Percentiles rank a stretch among this genome's conserved stretches.
These are phyloP conservation scores for Porites rus DNA, from an alignment of 92 coral and sea anemone species.

Conservation along the genomic window DNA sequence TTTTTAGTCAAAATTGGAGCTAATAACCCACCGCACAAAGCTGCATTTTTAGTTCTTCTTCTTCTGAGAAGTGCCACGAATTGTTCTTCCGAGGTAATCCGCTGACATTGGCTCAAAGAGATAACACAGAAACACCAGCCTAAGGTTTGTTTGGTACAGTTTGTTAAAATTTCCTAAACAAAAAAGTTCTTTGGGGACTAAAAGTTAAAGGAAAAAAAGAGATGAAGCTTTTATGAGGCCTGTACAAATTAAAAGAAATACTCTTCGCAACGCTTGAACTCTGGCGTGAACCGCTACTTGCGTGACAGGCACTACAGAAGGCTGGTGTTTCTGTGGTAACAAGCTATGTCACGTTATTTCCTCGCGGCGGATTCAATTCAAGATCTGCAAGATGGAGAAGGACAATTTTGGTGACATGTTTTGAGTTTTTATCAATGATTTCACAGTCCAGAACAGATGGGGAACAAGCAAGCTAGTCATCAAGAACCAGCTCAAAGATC, in stretches of 20 bases:
- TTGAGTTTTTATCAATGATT: background rate
- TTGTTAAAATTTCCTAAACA: too few species aligned
- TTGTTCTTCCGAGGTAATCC: slow-evolving; percentile 26
- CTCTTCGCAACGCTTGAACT: too few species aligned
- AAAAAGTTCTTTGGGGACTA: too few species aligned
- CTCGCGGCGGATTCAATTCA: background rate
- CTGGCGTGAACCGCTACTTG: background rate
- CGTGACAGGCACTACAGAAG: background rate
- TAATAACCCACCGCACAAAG: background rate
- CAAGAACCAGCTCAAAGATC: slow-evolving; percentile 29
- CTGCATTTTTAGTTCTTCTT: slow-evolving; percentile 3
- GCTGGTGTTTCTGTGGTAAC: background rate
- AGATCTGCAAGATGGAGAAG: background rate
- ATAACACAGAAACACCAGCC: background rate
- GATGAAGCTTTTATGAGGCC: too few species aligned
- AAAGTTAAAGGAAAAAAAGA: too few species aligned
- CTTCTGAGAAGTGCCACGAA: slow-evolving; percentile 39
- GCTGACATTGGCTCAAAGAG: slow-evolving; percentile 21
- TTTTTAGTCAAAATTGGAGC: slow-evolving; percentile 24
- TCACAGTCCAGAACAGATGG: slow-evolving; percentile 16
- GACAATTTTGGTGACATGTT: background rate
- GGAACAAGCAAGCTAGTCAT: slow-evolving; percentile 62
- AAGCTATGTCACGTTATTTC: background rate
- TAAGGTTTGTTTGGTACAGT: too few species aligned
- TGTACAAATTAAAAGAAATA: too few species aligned